Conservation (phyloP, 2,888 invertebrate species). For the Parnassius mnemosyne region DNA sequence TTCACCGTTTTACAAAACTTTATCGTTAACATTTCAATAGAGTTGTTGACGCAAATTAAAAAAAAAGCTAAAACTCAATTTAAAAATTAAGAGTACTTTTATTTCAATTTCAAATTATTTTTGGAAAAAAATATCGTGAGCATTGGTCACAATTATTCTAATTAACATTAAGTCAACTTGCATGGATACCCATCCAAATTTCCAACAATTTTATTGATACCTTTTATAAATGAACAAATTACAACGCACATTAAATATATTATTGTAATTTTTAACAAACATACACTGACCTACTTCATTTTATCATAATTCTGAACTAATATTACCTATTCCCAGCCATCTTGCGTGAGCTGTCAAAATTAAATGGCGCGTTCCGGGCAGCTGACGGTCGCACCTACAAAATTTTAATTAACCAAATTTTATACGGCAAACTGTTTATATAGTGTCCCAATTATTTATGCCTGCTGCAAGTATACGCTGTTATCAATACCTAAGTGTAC, state of each 20-base stretch:
- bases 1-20: no score
- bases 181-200: no score
- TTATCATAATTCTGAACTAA: conserved; percentile 9
- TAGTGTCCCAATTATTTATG: conserved; percentile 13
- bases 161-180: no score
- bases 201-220: background rate
- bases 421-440: conserved; percentile 17
- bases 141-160: no score
- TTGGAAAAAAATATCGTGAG: no score
- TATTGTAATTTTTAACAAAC: background rate
- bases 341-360: conserved; percentile 27
- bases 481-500: conserved; percentile 2
- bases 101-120: no score
- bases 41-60: no score
- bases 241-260: background rate
- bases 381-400: conserved; percentile 25
- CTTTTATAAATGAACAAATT: no score
- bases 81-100: no score
- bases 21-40: no score
- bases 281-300: conserved; percentile 10
- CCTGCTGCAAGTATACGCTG: background rate
- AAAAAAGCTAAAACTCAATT: no score
- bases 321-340: conserved; percentile 10
- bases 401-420: conserved; percentile 27
- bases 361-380: conserved; percentile 16